Evolutionary conservation across 2,888 invertebrate genomes (phyloP).

Genomic region (Eilema depressum): DNA sequence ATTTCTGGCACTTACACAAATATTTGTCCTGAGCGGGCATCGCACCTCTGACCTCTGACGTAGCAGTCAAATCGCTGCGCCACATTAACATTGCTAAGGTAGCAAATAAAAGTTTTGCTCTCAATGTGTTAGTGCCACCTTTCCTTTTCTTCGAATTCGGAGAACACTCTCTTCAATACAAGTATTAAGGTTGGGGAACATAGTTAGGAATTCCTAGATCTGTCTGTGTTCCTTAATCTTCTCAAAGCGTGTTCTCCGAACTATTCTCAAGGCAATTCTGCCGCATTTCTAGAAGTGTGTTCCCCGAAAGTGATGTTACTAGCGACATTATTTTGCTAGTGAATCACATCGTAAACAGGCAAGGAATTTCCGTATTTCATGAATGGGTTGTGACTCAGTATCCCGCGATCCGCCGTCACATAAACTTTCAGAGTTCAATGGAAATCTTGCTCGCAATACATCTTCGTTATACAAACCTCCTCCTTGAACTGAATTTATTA

Average conservation of each 20-base stretch:
- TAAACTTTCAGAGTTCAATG: conserved; percentile 8
- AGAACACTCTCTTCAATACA: no score
- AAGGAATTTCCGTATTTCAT: conserved; percentile 7
- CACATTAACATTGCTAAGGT: no score
- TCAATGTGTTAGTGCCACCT: no score
- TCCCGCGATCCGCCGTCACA: not conserved
- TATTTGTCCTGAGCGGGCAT: not conserved
- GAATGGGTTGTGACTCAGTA: conserved; percentile 13
- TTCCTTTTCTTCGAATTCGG: no score
- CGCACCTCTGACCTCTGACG: not conserved
- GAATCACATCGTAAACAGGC: not conserved
- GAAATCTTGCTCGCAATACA: not conserved
- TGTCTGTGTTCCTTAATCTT: no score
- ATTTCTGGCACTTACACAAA: not conserved
- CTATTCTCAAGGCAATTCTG: no score
- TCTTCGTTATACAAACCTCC: not conserved
- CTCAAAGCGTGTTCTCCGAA: not conserved
- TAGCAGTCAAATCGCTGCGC: not conserved
- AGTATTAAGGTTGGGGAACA: no score
- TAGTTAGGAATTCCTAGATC: no score
- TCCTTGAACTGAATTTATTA: not conserved
- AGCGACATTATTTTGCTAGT: not conserved
- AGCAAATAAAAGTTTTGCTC: no score
- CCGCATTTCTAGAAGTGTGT: not conserved
- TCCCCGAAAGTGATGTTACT: not conserved